Base-by-base conservation (phyloP, 2,888 invertebrate species). In the Ligdia adustata region DNA sequence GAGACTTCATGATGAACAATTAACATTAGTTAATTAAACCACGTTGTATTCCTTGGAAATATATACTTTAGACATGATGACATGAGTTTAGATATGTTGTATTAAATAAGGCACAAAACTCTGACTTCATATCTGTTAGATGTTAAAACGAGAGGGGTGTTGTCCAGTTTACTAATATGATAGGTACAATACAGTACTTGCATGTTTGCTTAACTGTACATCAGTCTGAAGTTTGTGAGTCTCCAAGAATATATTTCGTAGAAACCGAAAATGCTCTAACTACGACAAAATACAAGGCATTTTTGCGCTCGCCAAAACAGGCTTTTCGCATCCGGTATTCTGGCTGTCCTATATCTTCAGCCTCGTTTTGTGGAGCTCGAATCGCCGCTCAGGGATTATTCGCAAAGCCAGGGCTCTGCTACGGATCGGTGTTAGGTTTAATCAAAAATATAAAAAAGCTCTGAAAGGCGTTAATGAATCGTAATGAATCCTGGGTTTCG, bases 21-120 rank as follows among this genome's bases (percentile, higher is more conserved):
- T 64, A 63, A 48, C 56, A 62, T 66, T 54, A 55, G 54, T 51
- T 55, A 57, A 61, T 55, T 62, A 58, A 52, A 55, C 53, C 58
- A 48, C 43, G 29, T 55, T 53, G 29, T 39, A 55, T 55, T 54
- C 61, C 37, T 11, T 9, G 11, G 9, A 11, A n/a, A n/a, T n/a
- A n/a, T n/a, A n/a, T n/a, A n/a, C n/a, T n/a, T n/a, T n/a, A n/a
- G n/a, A n/a, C n/a, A n/a, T n/a, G n/a, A n/a, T n/a, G n/a, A n/a
- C n/a, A n/a, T n/a, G n/a, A n/a, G n/a, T n/a, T n/a, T n/a, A n/a
- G n/a, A n/a, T n/a, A n/a, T n/a, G n/a, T n/a, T n/a, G n/a, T n/a
- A n/a, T n/a, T n/a, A n/a, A n/a, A n/a, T n/a, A n/a, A n/a, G n/a
- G n/a, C n/a, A n/a, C n/a, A n/a, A n/a, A n/a, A n/a, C n/a, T n/a